These are phyloP conservation scores for Tetramorium bicarinatum DNA, from an alignment of 2,888 invertebrate species.

Conservation along the genomic window DNA sequence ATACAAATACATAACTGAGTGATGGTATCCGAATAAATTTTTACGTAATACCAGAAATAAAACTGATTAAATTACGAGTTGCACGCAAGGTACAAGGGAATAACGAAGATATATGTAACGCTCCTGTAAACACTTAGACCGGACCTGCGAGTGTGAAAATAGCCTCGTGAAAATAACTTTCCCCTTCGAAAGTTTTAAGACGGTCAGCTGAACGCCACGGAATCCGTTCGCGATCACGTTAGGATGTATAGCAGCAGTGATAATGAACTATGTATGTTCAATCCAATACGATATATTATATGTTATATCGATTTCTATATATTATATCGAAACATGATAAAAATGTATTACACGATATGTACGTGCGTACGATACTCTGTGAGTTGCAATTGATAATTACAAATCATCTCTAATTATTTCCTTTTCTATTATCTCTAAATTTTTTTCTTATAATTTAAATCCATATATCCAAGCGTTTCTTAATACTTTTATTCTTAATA, in stretches of 20 bases:
- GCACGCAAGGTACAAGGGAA: constrained; percentile 39
- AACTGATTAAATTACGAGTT: constrained; percentile 27
- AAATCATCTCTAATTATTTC: neutral
- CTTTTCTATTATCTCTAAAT: neutral
- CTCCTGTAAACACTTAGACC: constrained; percentile 56
- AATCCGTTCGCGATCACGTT: constrained; percentile 51
- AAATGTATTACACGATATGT: neutral
- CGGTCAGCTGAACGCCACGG: constrained; percentile 58
- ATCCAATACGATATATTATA: neutral
- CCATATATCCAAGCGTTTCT: neutral
- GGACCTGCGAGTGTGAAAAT: constrained; percentile 70
- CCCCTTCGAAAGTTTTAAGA: constrained; percentile 76
- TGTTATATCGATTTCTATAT: neutral
- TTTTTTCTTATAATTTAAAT: neutral
- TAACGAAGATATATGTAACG: constrained; percentile 62
- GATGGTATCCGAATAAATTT: constrained; percentile 38
- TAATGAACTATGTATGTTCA: constrained; percentile 35
- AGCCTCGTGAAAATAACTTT: constrained; percentile 79
- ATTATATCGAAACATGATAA: constrained; percentile 8
- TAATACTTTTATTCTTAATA: no score
- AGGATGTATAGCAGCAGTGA: constrained; percentile 50
- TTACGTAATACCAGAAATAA: constrained; percentile 43
- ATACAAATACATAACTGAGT: constrained; percentile 9
- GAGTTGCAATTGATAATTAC: neutral
- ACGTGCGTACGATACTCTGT: neutral